These are phyloP conservation scores for Muntiacus muntjak DNA, from an alignment of 2,113 vertebrate species.

Conservation along the genomic window DNA sequence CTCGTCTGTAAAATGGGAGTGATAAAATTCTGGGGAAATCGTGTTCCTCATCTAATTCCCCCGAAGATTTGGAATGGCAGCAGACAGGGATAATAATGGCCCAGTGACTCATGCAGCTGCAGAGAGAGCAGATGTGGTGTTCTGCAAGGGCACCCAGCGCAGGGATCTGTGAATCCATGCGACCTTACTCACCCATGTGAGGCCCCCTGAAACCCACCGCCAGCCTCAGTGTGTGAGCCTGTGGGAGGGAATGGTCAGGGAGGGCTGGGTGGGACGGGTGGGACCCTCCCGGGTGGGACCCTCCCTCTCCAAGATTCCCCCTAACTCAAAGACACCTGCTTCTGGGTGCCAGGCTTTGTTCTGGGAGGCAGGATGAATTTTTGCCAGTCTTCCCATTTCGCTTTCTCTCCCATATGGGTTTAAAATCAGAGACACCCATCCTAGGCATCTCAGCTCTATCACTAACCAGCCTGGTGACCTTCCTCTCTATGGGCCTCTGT, in stretches of 20 bases:
- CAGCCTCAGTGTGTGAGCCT: background rate
- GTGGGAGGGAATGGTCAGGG: background rate
- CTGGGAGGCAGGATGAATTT: background rate
- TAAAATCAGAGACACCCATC: background rate
- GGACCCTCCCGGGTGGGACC: background rate
- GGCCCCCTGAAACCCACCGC: background rate
- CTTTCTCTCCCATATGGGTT: background rate
- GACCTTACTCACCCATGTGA: background rate
- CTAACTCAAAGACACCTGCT: background rate
- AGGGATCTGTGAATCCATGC: rapidly evolving
- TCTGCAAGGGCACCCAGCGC: rapidly evolving
- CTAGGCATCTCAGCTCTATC: background rate
- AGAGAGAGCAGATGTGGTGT: background rate
- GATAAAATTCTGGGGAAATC: background rate
- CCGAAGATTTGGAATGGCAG: background rate
- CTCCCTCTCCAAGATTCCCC: background rate
- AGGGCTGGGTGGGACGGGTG: background rate
- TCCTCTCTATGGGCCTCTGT: background rate
- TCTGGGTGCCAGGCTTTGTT: background rate
- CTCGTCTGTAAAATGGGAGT: background rate
- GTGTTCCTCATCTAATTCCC: background rate
- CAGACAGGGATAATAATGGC: background rate
- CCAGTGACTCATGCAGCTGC: background rate
- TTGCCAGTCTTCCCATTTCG: background rate
- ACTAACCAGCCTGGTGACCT: background rate